Evolutionary conservation across 1,140 invertebrate genomes (phyloP).

Genomic region (Diorhabda carinulata): DNA sequence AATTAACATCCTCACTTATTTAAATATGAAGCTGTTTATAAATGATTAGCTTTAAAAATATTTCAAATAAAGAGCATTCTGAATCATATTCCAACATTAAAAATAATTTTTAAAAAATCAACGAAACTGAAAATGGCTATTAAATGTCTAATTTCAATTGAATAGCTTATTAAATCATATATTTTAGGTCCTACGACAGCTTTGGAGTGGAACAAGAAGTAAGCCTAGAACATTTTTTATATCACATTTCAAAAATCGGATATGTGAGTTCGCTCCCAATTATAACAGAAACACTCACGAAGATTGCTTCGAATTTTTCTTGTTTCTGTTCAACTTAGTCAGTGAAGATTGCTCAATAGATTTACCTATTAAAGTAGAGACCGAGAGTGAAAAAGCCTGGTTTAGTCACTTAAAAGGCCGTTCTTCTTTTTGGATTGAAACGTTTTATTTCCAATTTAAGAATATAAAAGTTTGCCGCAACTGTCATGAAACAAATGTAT

Average conservation of each 20-base stretch:
- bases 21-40: no score
- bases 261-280: constrained; percentile 29
- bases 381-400: constrained; percentile 33
- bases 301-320: constrained; percentile 41
- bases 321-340: constrained; percentile 36
- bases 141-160: no score
- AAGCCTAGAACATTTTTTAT: constrained; percentile 27
- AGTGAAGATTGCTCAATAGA: constrained; percentile 35
- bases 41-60: no score
- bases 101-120: no score
- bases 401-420: constrained; percentile 35
- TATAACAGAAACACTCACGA: constrained; percentile 37
- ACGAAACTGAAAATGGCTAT: no score
- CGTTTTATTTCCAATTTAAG: constrained; percentile 40
- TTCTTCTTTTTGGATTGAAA: constrained; percentile 35
- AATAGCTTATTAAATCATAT: no score
- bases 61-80: no score
- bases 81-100: no score
- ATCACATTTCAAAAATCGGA: constrained; percentile 30
- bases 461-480: constrained; percentile 30
- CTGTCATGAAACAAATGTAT: constrained; percentile 29
- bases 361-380: constrained; percentile 28
- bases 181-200: constrained; percentile 12
- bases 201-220: constrained; percentile 29
- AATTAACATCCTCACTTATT: no score